Evolutionary conservation across 2,113 vertebrate genomes (phyloP), one percentile per base, ranked within the genome.

Genomic region (Silurus asotus): DNA sequence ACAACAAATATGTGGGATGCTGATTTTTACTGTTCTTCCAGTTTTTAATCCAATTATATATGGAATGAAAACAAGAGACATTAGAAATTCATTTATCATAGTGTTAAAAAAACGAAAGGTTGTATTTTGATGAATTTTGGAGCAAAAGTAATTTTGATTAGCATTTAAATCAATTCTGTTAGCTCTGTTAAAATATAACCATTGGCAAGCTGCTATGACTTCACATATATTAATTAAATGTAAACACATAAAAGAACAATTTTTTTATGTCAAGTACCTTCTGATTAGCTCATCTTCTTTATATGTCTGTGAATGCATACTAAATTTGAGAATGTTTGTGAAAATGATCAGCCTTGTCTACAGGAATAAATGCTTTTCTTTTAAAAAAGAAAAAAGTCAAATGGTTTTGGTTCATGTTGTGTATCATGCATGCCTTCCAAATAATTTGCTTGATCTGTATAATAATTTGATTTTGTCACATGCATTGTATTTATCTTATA

Each of bases 21-120:
- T 87, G 19, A 74, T 84, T 84, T 81, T 82, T 4, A 82, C 75
- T 45, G 11, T 88, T 49, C 84, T 84, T 61, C 88, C 88, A 9
- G 13, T 84, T 13, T 0, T 88, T 13, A 89, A 89, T 81, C 90
- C 90, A 76, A 28, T 90, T 19, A 82, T 90, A 37, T 89, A 89
- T 85, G 88, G 88, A 28, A 77, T 90, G 58, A 89, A 90, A 87
- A 89, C 81, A 13, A 89, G 83, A 80, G 88, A 90, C 45, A 85
- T 90, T 56, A 59, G 85, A 51, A 80, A 61, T 37, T 37, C 82
- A 37, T 69, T 90, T 6, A 2, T 87, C 28, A 61, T 77, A 49
- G 53, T 87, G 19, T 53, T 80, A 10, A 85, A 58, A 79, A 88
- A 56, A 51, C 49, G 61, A 28, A 89, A 81, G 70, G 53, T 79